These are phyloP conservation scores for Porites australiensis DNA, from an alignment of 64 coral and sea anemone genomes.

Conservation along the genomic window DNA sequence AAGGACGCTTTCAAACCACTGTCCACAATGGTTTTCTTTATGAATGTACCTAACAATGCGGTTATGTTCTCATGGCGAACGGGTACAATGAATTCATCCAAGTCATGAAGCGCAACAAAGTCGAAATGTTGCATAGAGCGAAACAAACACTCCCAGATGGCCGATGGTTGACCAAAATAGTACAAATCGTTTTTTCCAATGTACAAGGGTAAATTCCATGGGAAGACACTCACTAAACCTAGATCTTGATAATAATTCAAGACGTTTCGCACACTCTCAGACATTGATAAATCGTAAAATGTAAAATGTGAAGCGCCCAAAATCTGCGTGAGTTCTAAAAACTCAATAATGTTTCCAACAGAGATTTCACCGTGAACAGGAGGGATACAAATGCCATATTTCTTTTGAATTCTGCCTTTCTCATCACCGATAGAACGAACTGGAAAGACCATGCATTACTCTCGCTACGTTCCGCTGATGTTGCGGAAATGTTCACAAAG, in stretches of 20 bases:
- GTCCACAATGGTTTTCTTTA: constrained; percentile 34
- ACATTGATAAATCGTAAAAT: no score
- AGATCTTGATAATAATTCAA: constrained; percentile 46
- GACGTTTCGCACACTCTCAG: no score
- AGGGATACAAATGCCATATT: constrained; percentile 74
- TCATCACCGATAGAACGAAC: background rate
- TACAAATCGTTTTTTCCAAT: constrained; percentile 15
- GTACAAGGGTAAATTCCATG: constrained; percentile 56
- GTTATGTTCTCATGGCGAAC: constrained; percentile 26
- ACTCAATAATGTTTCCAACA: no score
- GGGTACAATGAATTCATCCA: constrained; percentile 78
- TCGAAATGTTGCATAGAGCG: constrained; percentile 9
- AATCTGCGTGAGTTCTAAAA: no score
- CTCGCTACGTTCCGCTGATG: background rate
- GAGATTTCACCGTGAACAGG: no score
- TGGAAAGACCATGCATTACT: constrained; percentile 11
- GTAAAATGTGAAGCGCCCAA: no score
- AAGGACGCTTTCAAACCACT: constrained; percentile 63
- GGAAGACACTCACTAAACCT: constrained; percentile 27
- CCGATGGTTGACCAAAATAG: constrained; percentile 53
- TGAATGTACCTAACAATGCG: constrained; percentile 34
- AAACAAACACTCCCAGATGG: constrained; percentile 62
- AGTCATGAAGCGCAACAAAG: constrained; percentile 59
- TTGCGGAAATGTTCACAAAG: constrained; percentile 30
- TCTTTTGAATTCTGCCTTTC: background rate